These are phyloP conservation scores for Cataglyphis altisquamis DNA, from an alignment of 2,888 invertebrate genomes.

Conservation along the genomic window DNA sequence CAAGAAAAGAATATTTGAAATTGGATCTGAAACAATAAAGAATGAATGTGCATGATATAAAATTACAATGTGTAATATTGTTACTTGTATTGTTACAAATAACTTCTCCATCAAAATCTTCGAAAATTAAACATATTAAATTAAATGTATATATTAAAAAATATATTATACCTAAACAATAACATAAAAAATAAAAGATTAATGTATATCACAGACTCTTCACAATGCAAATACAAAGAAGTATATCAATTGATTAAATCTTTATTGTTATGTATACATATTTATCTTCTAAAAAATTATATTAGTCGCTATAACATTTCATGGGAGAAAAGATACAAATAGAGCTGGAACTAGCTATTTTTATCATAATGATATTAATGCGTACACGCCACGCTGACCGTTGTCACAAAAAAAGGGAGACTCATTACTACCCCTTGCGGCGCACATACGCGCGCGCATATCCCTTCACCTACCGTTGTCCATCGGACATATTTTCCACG, in stretches of 20 bases:
- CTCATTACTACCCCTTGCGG: background rate
- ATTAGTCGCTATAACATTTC: background rate
- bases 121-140: background rate
- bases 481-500: conserved; percentile 42
- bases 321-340: background rate
- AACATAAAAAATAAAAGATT: background rate
- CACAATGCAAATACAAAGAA: background rate
- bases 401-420: background rate
- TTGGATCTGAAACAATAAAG: background rate
- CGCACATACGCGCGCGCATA: conserved; percentile 33
- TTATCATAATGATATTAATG: background rate
- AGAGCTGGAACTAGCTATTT: background rate
- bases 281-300: background rate
- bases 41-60: background rate
- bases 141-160: background rate
- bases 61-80: background rate
- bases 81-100: background rate
- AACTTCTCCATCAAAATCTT: background rate
- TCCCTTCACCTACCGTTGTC: background rate
- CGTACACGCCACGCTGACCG: background rate
- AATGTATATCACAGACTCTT: background rate
- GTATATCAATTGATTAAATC: background rate
- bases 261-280: background rate
- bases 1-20: background rate
- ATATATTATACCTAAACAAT: background rate